Conservation (phyloP, 2,888 invertebrate genomes). For the Drosophila multiciliata region DNA sequence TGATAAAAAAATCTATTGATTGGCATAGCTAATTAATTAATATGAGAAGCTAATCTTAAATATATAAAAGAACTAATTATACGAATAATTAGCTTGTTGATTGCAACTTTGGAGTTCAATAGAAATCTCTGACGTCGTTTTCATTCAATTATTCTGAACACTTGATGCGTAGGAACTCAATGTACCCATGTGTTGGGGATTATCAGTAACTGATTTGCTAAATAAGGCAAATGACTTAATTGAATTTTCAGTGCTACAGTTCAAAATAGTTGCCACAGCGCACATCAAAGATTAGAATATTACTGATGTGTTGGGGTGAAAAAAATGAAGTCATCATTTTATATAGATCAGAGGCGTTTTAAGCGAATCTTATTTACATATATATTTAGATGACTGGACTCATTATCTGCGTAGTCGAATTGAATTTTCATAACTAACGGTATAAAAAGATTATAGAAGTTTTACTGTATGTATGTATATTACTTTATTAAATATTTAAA, state of each 20-base stretch:
- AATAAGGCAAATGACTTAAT: constrained; percentile 60
- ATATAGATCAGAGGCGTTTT: constrained; percentile 42
- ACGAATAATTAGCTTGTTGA: constrained; percentile 10
- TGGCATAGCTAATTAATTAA: neutral
- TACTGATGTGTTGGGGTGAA: constrained; percentile 42
- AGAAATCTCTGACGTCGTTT: constrained; percentile 43
- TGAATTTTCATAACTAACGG: constrained; percentile 6
- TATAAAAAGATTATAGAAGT: constrained; percentile 1
- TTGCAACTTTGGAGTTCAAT: constrained; percentile 18
- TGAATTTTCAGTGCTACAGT: constrained; percentile 43
- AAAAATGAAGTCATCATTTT: constrained; percentile 58
- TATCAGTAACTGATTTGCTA: constrained; percentile 63
- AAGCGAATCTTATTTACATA: constrained; percentile 23
- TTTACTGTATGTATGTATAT: constrained; percentile 54
- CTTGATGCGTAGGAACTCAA: constrained; percentile 43
- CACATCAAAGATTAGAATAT: constrained; percentile 26
- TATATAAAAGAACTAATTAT: neutral
- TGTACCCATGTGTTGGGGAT: constrained; percentile 24
- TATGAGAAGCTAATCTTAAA: neutral
- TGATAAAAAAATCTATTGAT: neutral
- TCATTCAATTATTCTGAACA: constrained; percentile 48
- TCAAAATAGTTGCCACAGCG: constrained; percentile 37
- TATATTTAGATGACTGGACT: constrained; percentile 3
- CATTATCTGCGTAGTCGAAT: neutral
- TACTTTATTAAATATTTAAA: constrained; percentile 73